Base-by-base conservation (phyloP, 2,888 invertebrate species). In the Phortica okadai region DNA sequence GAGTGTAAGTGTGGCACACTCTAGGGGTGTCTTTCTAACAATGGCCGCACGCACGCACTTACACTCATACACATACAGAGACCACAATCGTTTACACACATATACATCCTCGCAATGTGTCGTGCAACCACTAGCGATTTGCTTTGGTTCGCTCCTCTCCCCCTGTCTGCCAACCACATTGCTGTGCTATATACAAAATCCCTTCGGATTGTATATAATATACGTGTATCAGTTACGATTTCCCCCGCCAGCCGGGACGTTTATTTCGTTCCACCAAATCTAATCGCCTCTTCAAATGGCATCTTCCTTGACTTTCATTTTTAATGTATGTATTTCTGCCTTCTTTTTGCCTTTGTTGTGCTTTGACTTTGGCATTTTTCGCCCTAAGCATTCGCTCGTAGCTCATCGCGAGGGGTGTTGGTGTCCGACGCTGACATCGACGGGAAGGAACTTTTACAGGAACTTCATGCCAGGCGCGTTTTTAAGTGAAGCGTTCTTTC, bases 241-340 rank as follows among this genome's bases (percentile, higher is more conserved):
- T 56, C 50, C 70, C 73, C 76, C 67, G 80, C 33, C 74, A 33
- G 11, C 11, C 50, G 69, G 2, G 45, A 3, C 45, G 75, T 62
- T 74, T 82, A 78, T 76, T 83, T 77, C 74, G 66, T 76, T 78
- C 50, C 77, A 74, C 74, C 79, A 79, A 80, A 82, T 81, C 81
- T 82, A 79, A 82, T 80, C 80, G 82, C 76, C 84, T 79, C 79
- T 79, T 78, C 77, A 80, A 82, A 81, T 80, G 81, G 82, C 82
- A 81, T 82, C 85, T 82, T 86, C 83, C 81, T 82, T 83, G 81
- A 88, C 85, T 88, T 87, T 84, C 87, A 85, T 84, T 87, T 88
- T 86, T 79, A 78, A 77, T 79, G 83, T 69, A 72, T 76, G 77
- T 77, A 79, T 79, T 80, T 83, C 74, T 74, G 78, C 73, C 42